phyloP scores from a whole-genome alignment of 2,113 vertebrate species.

The pig (Sus scrofa) region T2T-Sscrofa CM000824.6:135449001-135449500 shows the following conservation, averaged over 20 bases:
- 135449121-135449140: not conserved
- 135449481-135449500: not conserved
- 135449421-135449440: not conserved
- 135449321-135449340: not conserved
- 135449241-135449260: not conserved
- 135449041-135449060: not conserved
- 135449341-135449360: not conserved
- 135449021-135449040: not conserved
- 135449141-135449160: conserved; percentile 35
- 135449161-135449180: not conserved
- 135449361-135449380: not conserved
- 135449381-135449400: not conserved
- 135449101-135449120: not conserved
- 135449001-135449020: conserved; percentile 8
- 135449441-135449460: not conserved
- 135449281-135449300: not conserved
- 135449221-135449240: not conserved
- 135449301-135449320: not conserved
- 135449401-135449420: not conserved
- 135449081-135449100: not conserved
- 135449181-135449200: not conserved
- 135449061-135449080: not conserved
- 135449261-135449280: not conserved
- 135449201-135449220: not conserved
- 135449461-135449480: not conserved